Conservation (phyloP, 2,113 vertebrate species). For the Heloderma charlesbogerti region DNA sequence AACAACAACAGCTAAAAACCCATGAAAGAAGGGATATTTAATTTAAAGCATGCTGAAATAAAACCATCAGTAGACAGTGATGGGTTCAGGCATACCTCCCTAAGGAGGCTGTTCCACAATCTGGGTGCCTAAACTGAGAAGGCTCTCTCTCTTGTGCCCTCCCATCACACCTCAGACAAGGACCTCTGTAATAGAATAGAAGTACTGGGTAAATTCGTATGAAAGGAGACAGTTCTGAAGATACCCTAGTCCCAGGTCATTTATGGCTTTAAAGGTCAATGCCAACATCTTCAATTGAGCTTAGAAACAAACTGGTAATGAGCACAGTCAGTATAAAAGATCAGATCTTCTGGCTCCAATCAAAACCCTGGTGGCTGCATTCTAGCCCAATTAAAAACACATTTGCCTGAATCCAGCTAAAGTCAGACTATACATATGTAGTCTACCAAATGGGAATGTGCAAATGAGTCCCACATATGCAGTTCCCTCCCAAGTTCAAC, state of each 20-base stretch:
- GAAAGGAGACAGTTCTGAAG: not conserved
- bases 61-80: not conserved
- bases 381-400: not conserved
- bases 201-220: not conserved
- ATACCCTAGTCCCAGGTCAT: not conserved
- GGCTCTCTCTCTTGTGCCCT: not conserved
- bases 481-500: not conserved
- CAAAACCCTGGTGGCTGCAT: not conserved
- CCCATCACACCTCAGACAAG: not conserved
- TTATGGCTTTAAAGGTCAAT: not conserved
- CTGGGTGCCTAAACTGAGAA: not conserved
- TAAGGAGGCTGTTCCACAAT: not conserved
- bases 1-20: not conserved
- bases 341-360: not conserved
- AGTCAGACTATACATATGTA: not conserved
- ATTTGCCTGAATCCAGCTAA: no score
- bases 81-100: not conserved
- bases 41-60: not conserved
- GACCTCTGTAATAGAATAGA: not conserved
- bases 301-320: not conserved
- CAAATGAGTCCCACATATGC: not conserved
- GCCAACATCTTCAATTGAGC: not conserved
- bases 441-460: not conserved
- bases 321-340: not conserved
- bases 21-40: not conserved